Base-by-base conservation (phyloP, 2,113 vertebrate genomes). In the Sinocyclocheilus grahami region DNA sequence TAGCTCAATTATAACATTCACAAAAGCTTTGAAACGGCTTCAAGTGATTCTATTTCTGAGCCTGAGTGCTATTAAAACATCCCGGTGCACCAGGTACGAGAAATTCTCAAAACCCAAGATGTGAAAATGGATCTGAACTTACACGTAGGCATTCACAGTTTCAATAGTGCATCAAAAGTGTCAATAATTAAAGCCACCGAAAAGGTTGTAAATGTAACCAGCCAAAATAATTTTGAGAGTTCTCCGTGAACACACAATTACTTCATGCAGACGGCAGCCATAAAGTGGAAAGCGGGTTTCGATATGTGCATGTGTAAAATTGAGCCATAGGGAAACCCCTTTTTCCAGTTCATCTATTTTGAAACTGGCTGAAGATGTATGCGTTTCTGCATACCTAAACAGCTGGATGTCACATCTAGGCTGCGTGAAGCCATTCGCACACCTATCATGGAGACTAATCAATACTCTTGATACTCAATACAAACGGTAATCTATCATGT, bases 1-100 rank as follows among this genome's bases (percentile, higher is more conserved):
- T 88, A 93, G 91, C 92, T 89, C 86, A 69, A 85, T 90, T 90
- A 86, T 91, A 91, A 92, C 90, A 89, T 89, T 92, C 90, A 93
- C 90, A 93, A 91, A 90, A 85, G 90, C 85, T 90, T 53, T 93
- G 88, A 92, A 93, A 91, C 85, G 75, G 89, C 90, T 90, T 89
- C 89, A 87, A 94, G 92, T 92, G 92, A 85, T 89, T 90, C 90
- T 89, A 87, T 89, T 89, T 82, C 84, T 76, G 83, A 60, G 42
- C 90, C 86, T 83, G 86, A 78, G 72, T 85, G 76, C 78, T 72
- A 78, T 85, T 89, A 86, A 92, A 84, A 88, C 86, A 89, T 91
- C 90, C 92, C 89, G 92, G 83, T 85, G 83, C 86, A 65, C 79
- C 86, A 92, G 88, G 86, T 65, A 81, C 11, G 12, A 71, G 27